A percentile compares a stretch with the other conserved stretches of the same genome.
Conservation (phyloP, 2,888 invertebrate genomes). For the Phasia obesa region DNA sequence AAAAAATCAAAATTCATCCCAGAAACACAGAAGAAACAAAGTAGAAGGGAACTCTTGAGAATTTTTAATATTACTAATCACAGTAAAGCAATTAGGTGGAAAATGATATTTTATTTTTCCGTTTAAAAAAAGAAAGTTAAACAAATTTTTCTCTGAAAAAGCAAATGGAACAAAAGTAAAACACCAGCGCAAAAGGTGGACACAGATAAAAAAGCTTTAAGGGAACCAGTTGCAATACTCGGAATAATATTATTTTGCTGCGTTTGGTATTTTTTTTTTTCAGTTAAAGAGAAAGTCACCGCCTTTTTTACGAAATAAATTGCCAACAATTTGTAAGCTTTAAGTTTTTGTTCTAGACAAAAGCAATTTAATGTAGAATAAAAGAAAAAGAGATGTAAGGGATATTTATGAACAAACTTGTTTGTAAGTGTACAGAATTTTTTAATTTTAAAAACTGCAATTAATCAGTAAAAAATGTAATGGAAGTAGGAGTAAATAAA, state of each 20-base stretch:
- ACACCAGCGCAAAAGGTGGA: constrained; percentile 57
- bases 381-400: background rate
- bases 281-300: constrained; percentile 46
- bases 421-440: constrained; percentile 70
- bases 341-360: constrained; percentile 75
- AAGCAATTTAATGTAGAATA: constrained; percentile 20
- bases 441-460: constrained; percentile 79
- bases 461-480: constrained; percentile 76
- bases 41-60: constrained; percentile 72
- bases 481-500: background rate
- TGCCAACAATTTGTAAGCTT: constrained; percentile 81
- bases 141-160: background rate
- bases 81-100: constrained; percentile 82
- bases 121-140: background rate
- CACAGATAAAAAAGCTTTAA: constrained; percentile 20
- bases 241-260: constrained; percentile 40
- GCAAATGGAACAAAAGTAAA: constrained; percentile 25
- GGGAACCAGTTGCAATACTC: constrained; percentile 57
- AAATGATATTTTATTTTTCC: constrained; percentile 79
- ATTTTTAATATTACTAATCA: constrained; percentile 82
- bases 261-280: background rate
- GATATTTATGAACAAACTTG: constrained; percentile 7
- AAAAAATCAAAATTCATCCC: constrained; percentile 75
- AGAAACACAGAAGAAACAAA: constrained; percentile 27
- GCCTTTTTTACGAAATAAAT: constrained; percentile 75